Evolutionary conservation across 2,113 vertebrate genomes (phyloP), one percentile per base, ranked within the genome.

Genomic region (Macroglossus sobrinus): DNA sequence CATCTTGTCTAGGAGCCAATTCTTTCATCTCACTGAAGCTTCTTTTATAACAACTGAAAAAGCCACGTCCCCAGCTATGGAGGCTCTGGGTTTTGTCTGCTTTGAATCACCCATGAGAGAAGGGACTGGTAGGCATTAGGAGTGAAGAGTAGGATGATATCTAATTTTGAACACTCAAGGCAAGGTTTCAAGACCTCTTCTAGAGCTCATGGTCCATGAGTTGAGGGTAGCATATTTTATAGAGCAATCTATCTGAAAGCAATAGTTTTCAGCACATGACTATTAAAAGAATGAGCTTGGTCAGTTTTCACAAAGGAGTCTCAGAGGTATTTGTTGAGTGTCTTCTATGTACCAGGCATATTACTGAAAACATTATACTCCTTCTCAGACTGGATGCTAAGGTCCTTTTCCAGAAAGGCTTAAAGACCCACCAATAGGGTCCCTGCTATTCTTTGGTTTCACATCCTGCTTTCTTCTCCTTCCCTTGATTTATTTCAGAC

Each of bases 21-120:
- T 63, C 76, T 78, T 75, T 43, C 6, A 9, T 80, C 50, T 79
- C 22, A 2, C 38, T 1, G 22, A 75, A 75, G 38, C 7, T 75
- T 4, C 1, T 91, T 69, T 40, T 9, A n/a, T 24, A 57, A 59
- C 28, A 89, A 21, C 21, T 30, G 35, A 93, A 69, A 18, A n/a
- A 84, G 28, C 33, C 47, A 26, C 0, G 0, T n/a, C 21, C 14
- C 64, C 7, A n/a, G 14, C 13, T 43, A 47, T 33, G 2, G 3
- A 38, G 35, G 21, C 45, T 89, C 33, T 9, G 19, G 35, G 11
- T 53, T 76, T 33, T 35, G 22, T 64, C 35, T 59, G 64, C 45
- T 75, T 64, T 4, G 68, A 81, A 68, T 64, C 61, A 45, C 24
- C 43, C 43, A 0, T 11, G 50, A 43, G 14, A 35, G 38, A 61